Evolutionary conservation across 1,140 invertebrate species (phyloP), one percentile per base, ranked within the genome.

Genomic region (Homalodisca vitripennis): DNA sequence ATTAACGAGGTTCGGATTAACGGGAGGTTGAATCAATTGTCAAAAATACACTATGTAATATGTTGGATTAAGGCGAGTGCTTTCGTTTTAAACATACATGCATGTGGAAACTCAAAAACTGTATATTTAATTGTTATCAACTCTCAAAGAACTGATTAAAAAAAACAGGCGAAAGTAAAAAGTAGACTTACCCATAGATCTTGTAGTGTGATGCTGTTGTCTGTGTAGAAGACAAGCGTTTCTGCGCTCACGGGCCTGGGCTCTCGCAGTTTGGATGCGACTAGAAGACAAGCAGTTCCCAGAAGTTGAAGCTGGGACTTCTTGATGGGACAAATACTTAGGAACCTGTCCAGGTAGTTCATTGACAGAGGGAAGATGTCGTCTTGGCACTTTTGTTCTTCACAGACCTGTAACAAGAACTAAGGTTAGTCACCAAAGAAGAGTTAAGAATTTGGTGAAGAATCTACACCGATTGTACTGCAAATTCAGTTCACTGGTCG

Each of bases 291-390:
- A 17, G 90, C 90, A 0, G 93, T 90, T 30, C 92, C 95, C 73
- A 98, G 81, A 22, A 97, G 85, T 83, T 98, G 95, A 32, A 98
- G 84, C 76, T 94, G 91, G 66, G 84, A 88, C 80, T 93, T 93
- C 71, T 86, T 85, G 73, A 93, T 88, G 20, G 88, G 87, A 77
- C 89, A 89, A 48, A 88, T 86, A 73, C 88, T 90, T 73, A 98
- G 82, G 84, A 97, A 96, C 77, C 95, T 86, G 82, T 98, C 94
- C 83, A 98, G 81, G 81, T 94, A 96, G 78, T 94, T 95, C 79
- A 96, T 89, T 26, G 95, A 91, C 75, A 97, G 81, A 3, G 91
- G 86, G 78, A 97, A 97, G 22, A 98, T 93, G 77, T 95, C 93
- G 74, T 95, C 93, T 80, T 95, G 92, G 74, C 92, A 93, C 71